A percentile compares a stretch with the other conserved stretches of the same genome.
These are phyloP conservation scores for Sylvicola cinctus DNA, from an alignment of 2,888 invertebrate species.

Conservation along the genomic window DNA sequence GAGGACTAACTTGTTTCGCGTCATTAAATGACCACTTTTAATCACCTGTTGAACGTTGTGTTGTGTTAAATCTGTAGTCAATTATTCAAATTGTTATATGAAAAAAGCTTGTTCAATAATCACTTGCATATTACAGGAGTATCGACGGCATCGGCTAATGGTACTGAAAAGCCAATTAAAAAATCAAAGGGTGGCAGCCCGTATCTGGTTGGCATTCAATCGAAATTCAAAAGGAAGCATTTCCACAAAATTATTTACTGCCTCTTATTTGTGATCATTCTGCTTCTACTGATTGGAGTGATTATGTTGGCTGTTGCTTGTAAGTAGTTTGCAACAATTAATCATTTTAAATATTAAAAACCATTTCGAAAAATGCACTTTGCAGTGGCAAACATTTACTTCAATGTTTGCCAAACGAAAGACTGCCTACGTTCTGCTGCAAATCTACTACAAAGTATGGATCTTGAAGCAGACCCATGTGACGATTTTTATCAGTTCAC, in stretches of 20 bases:
- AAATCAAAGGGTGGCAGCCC: too few relatives aligned
- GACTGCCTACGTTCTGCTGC: constrained; percentile 54
- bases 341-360: too few relatives aligned
- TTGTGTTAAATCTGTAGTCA: too few relatives aligned
- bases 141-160: too few relatives aligned
- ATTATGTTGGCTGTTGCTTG: constrained; percentile 32
- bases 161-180: too few relatives aligned
- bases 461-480: constrained; percentile 49
- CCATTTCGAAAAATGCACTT: not conserved
- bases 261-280: constrained; percentile 28
- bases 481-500: constrained; percentile 60
- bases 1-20: too few relatives aligned
- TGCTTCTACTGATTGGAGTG: constrained; percentile 31
- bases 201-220: constrained; percentile 20
- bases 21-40: too few relatives aligned
- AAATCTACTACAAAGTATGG: constrained; percentile 53
- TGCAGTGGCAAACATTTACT: not conserved
- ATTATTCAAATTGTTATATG: too few relatives aligned
- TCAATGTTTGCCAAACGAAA: constrained; percentile 36
- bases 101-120: too few relatives aligned
- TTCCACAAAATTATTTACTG: constrained; percentile 32
- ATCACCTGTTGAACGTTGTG: too few relatives aligned
- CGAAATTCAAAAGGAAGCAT: constrained; percentile 38
- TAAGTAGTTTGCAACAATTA: too few relatives aligned
- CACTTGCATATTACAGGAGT: too few relatives aligned